Conservation (phyloP, 2,888 invertebrate species). For the Altica lythri region DNA sequence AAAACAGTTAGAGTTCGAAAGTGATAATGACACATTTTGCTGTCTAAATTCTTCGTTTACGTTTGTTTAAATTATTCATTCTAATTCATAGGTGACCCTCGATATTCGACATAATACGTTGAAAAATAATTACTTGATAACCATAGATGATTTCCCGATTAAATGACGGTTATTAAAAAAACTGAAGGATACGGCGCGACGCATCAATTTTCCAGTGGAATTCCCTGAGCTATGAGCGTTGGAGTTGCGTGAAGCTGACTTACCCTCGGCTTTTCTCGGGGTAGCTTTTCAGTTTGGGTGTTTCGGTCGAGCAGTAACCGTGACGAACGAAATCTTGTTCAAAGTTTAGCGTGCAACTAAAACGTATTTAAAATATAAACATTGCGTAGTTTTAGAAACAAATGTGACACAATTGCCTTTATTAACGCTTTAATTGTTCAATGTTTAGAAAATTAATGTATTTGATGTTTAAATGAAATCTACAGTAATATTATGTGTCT, state of each 20-base stretch:
- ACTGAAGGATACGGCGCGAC: no score
- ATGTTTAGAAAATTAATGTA: constrained; percentile 8
- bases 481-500: constrained; percentile 31
- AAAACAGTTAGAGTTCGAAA: no score
- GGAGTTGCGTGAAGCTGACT: constrained; percentile 50
- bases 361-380: constrained; percentile 11
- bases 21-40: no score
- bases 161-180: no score
- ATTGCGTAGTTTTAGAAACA: neutral
- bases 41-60: no score
- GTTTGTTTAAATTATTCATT: no score
- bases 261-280: constrained; percentile 53
- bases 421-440: constrained; percentile 26
- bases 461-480: constrained; percentile 1
- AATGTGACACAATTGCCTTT: constrained; percentile 18
- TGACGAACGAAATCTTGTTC: constrained; percentile 33
- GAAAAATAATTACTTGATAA: no score
- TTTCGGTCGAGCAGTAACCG: constrained; percentile 42
- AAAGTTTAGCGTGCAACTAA: constrained; percentile 16
- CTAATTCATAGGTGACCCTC: no score
- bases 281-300: constrained; percentile 51
- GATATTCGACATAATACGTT: no score
- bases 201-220: no score
- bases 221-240: constrained; percentile 6
- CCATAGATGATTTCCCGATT: no score